Evolutionary conservation across 2,888 invertebrate genomes (phyloP), one percentile per base, ranked within the genome.

Genomic region (Hypercompe scribonia): DNA sequence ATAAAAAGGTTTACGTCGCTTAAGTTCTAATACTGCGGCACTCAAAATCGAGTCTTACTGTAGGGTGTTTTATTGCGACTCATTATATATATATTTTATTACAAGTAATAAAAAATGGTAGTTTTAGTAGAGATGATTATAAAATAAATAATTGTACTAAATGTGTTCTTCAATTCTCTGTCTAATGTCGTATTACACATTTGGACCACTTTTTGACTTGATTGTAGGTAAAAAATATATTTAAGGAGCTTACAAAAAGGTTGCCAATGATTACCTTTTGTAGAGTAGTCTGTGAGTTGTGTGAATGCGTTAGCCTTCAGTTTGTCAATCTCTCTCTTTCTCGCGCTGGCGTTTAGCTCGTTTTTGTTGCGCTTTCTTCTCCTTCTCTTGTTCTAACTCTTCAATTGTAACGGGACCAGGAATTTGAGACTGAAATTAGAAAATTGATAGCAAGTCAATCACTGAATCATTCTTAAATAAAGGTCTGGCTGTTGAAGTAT

Each of bases 381-480:
- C 97, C 68, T 96, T 96, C 85, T 96, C 95, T 87, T 96, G 96
- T 85, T 97, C 96, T 77, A 97, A 96, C 78, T 96, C 96, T 84
- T 97, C 97, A 18, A 96, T 96, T 0, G 97, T 97, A 66, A 97
- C 85, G 0, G 97, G 97, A 0, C 96, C 96, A 0, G 97, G 97
- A 86, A 97, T 97, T 90, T 97, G 97, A 2, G 97, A 97, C 97
- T 97, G 83, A 34, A 69, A 69, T 36, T 54, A 10, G n/a, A 24
- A 54, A 54, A 33, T 18, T 54, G 10, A 31, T 65, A 46, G 7
- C 0, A 0, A 28, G 13, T n/a, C n/a, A n/a, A n/a, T 28, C 13
- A 3, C n/a, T 24, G 11, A 54, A 33, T 46, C 46, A 1, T 42
- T 42, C 21, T 66, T 31, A 15, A 28, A 13, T 28, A n/a, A n/a